Conservation (phyloP, 2,888 invertebrate genomes). For the Lucinisca nassula region DNA sequence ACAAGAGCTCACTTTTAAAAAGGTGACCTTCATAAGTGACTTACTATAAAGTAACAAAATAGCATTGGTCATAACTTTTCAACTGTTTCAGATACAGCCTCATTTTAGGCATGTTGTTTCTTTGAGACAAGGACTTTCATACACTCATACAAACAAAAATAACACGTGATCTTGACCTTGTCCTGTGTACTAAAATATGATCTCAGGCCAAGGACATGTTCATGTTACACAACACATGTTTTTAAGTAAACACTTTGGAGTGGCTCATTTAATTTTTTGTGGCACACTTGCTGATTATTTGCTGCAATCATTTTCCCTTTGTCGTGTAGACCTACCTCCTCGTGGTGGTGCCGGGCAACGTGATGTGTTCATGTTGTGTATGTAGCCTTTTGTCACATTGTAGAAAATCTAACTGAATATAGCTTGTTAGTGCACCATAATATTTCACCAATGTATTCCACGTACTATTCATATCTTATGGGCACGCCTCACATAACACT, state of each 20-base stretch:
- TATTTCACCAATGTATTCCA: neutral
- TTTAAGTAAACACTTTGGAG: too few species aligned
- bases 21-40: too few species aligned
- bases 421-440: neutral
- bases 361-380: neutral
- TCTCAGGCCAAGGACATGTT: neutral
- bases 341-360: neutral
- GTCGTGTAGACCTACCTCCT: neutral
- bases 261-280: neutral
- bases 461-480: neutral
- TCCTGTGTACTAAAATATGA: neutral
- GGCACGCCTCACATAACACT: neutral
- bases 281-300: neutral
- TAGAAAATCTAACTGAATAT: neutral
- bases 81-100: too few species aligned
- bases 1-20: too few species aligned
- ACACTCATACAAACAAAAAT: too few species aligned
- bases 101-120: too few species aligned
- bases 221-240: neutral
- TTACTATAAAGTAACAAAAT: too few species aligned
- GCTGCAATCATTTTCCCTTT: neutral
- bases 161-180: too few species aligned
- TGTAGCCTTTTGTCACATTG: neutral
- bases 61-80: too few species aligned
- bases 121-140: too few species aligned